phyloP scores from a whole-genome alignment of 2,797 vertebrate genomes.

The Anguilla marmorata region DNA sequence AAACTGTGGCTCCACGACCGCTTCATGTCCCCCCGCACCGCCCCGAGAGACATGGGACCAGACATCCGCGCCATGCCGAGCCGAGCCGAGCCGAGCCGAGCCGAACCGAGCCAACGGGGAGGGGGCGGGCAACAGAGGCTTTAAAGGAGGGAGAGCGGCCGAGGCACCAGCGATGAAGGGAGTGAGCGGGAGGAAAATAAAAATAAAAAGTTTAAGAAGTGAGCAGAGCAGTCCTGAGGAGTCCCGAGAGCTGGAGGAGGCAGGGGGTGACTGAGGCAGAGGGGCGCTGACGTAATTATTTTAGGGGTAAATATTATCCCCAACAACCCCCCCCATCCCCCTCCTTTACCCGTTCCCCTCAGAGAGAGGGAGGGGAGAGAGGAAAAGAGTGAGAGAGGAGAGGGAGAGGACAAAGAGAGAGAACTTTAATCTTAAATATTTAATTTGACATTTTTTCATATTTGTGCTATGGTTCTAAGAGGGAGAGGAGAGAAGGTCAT shows the following conservation, averaged over 20 bases:
- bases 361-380: neutral
- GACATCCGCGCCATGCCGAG: neutral
- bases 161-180: neutral
- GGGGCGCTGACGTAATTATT: constrained; percentile 15
- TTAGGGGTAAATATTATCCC: constrained; percentile 23
- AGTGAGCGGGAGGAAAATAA: neutral
- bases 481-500: no score
- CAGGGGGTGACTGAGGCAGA: constrained; percentile 7
- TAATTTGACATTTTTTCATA: no score
- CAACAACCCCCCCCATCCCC: neutral
- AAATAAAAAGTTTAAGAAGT: neutral
- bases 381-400: neutral
- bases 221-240: neutral
- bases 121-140: neutral
- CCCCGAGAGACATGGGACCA: constrained; percentile 63
- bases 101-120: neutral
- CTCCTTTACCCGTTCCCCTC: neutral
- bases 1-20: constrained; percentile 60
- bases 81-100: neutral
- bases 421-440: no score
- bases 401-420: neutral
- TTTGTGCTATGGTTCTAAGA: no score
- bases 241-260: neutral
- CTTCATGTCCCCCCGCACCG: constrained; percentile 68
- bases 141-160: neutral